Evolutionary conservation across 2,888 invertebrate genomes (phyloP).

Genomic region (Tuberolachnus salignus): DNA sequence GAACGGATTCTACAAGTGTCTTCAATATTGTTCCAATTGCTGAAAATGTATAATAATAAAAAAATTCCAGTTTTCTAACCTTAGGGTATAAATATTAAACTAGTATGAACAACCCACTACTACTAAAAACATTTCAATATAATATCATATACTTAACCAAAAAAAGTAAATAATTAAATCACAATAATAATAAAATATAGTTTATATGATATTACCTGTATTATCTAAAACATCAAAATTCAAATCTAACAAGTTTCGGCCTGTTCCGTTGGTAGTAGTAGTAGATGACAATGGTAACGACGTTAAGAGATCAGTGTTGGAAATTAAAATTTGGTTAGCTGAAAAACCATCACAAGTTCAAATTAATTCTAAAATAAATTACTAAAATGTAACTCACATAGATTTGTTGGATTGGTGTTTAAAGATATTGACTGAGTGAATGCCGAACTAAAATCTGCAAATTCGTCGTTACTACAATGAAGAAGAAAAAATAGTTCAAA

Average conservation of each 20-base stretch:
- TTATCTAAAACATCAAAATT: conserved; percentile 49
- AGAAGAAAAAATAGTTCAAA: conserved; percentile 1
- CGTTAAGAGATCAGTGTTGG: conserved; percentile 53
- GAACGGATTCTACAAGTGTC: conserved; percentile 50
- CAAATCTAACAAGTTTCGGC: conserved; percentile 45
- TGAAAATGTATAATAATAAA: conserved; percentile 52
- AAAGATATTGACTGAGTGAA: conserved; percentile 64
- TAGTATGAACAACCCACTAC: conserved; percentile 20
- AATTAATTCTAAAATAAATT: background rate
- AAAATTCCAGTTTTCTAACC: conserved; percentile 49
- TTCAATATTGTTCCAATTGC: conserved; percentile 43
- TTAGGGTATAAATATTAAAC: conserved; percentile 6
- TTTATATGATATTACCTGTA: conserved; percentile 38
- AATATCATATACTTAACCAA: background rate
- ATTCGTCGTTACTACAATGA: conserved; percentile 66
- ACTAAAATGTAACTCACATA: conserved; percentile 13
- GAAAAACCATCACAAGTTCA: background rate
- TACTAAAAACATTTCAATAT: conserved; percentile 6
- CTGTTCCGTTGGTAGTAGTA: conserved; percentile 27
- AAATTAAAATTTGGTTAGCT: conserved; percentile 48
- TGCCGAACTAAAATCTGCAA: conserved; percentile 81
- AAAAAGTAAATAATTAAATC: background rate
- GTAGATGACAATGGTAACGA: conserved; percentile 52
- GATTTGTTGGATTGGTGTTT: conserved; percentile 24
- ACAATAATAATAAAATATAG: background rate